A percentile compares a stretch with the other conserved stretches of the same genome.
Conservation (phyloP, 1,140 invertebrate species). For the Megalonaias nervosa region DNA sequence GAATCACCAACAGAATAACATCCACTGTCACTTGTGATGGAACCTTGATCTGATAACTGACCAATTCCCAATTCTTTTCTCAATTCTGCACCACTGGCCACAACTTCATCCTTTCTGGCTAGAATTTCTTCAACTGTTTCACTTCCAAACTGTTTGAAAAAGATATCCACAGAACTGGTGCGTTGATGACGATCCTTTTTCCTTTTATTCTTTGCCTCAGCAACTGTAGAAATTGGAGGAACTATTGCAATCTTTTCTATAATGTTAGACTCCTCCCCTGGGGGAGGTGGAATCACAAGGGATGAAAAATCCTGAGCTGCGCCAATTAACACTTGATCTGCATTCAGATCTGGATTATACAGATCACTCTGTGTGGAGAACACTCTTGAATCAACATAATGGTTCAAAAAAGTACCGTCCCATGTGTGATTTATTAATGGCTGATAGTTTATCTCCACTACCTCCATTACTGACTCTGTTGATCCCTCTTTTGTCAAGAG, state of each 20-base stretch:
- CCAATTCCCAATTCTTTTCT: too few relatives aligned
- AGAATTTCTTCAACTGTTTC: too few relatives aligned
- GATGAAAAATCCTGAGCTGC: slow-evolving; percentile 28
- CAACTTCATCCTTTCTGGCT: too few relatives aligned
- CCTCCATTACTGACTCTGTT: slow-evolving; percentile 3
- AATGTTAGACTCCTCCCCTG: slow-evolving; percentile 34
- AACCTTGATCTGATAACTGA: neutral
- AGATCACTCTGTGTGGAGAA: too few relatives aligned
- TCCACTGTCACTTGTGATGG: neutral
- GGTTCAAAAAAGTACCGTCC: slow-evolving; percentile 29
- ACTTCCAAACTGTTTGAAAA: slow-evolving; percentile 11
- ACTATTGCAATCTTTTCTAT: slow-evolving; percentile 52
- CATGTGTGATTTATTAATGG: slow-evolving; percentile 29
- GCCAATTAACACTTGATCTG: neutral
- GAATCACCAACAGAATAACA: slow-evolving; percentile 13
- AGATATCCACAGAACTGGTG: slow-evolving; percentile 52
- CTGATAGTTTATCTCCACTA: slow-evolving; percentile 1
- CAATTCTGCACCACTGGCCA: too few relatives aligned
- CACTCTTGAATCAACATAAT: too few relatives aligned
- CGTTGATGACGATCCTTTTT: slow-evolving; percentile 45
- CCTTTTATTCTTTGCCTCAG: slow-evolving; percentile 20
- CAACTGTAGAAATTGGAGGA: slow-evolving; percentile 26
- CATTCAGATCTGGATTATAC: too few relatives aligned
- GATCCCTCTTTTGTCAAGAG: neutral
- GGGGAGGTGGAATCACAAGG: slow-evolving; percentile 47